Evolutionary conservation across 2,888 invertebrate species (phyloP).

Genomic region (Leucozona laternaria): DNA sequence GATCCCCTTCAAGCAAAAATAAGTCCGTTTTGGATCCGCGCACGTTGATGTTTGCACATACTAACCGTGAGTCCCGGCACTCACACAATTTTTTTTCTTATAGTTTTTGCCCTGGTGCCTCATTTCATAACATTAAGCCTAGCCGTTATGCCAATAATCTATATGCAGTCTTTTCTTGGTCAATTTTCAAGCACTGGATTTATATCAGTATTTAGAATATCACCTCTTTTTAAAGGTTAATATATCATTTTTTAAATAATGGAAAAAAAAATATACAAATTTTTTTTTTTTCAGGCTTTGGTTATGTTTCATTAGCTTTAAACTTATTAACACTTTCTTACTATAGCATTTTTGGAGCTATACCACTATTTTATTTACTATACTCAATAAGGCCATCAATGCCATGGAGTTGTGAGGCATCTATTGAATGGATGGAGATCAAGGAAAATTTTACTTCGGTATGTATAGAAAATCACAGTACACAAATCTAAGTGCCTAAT

Average conservation of each 20-base stretch:
- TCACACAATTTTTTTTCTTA: too few relatives aligned
- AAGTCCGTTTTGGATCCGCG: too few relatives aligned
- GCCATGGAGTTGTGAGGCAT: slow-evolving; percentile 91
- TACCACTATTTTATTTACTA: slow-evolving; percentile 89
- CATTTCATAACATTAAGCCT: slow-evolving; percentile 87
- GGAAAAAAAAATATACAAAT: background rate
- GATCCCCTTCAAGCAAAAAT: too few relatives aligned
- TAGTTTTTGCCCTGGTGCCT: slow-evolving; percentile 37
- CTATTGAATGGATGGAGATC: slow-evolving; percentile 64
- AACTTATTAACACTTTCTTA: slow-evolving; percentile 91
- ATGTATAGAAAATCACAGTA: background rate
- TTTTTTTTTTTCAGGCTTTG: slow-evolving; percentile 89
- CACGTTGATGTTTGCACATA: too few relatives aligned
- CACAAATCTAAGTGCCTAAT: too few relatives aligned
- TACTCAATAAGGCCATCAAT: slow-evolving; percentile 87
- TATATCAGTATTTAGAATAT: slow-evolving; percentile 90
- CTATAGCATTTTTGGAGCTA: slow-evolving; percentile 83
- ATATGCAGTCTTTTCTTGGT: slow-evolving; percentile 91
- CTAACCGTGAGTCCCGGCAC: too few relatives aligned
- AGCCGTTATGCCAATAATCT: slow-evolving; percentile 92
- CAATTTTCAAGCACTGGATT: slow-evolving; percentile 92
- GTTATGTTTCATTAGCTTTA: slow-evolving; percentile 91
- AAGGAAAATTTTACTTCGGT: slow-evolving; percentile 5
- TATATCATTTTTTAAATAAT: too few relatives aligned
- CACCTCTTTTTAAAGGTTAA: slow-evolving; percentile 93